These are phyloP conservation scores for Andrena haemorrhoa DNA, from an alignment of 2,888 invertebrate genomes.

Conservation along the genomic window DNA sequence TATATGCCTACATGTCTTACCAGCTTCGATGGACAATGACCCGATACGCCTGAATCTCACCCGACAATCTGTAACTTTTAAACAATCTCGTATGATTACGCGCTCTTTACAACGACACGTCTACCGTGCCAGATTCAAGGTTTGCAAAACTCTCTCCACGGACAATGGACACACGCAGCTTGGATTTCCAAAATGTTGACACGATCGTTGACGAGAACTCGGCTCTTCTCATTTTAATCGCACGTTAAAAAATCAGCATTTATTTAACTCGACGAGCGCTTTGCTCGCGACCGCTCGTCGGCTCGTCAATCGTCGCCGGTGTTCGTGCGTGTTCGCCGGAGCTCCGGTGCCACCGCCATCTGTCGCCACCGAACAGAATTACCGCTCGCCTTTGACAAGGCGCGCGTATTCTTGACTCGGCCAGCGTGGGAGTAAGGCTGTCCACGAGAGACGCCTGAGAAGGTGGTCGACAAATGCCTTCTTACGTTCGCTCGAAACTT, in stretches of 20 bases:
- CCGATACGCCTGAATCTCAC: slow-evolving; percentile 25
- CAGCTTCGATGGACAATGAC: slow-evolving; percentile 49
- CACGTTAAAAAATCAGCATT: neutral
- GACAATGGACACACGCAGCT: neutral
- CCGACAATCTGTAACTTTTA: neutral
- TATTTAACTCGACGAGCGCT: neutral
- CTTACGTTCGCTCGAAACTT: slow-evolving; percentile 14
- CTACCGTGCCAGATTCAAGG: neutral
- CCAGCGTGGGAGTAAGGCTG: slow-evolving; percentile 82
- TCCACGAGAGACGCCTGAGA: slow-evolving; percentile 74
- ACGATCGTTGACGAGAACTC: neutral
- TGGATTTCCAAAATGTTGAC: neutral
- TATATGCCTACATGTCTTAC: slow-evolving; percentile 57
- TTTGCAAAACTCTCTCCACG: neutral
- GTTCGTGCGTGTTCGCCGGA: slow-evolving; percentile 53
- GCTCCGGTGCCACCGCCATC: slow-evolving; percentile 47
- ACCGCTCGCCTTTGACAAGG: slow-evolving; percentile 73
- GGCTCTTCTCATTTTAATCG: neutral
- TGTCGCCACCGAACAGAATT: slow-evolving; percentile 45
- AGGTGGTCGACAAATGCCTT: slow-evolving; percentile 65
- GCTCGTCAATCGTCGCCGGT: slow-evolving; percentile 57
- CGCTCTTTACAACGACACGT: neutral
- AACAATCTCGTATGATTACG: slow-evolving; percentile 1
- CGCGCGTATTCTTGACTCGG: slow-evolving; percentile 82
- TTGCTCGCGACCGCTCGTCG: neutral